phyloP scores from a whole-genome alignment of 2,888 invertebrate genomes.

The Rotaria socialis region DNA sequence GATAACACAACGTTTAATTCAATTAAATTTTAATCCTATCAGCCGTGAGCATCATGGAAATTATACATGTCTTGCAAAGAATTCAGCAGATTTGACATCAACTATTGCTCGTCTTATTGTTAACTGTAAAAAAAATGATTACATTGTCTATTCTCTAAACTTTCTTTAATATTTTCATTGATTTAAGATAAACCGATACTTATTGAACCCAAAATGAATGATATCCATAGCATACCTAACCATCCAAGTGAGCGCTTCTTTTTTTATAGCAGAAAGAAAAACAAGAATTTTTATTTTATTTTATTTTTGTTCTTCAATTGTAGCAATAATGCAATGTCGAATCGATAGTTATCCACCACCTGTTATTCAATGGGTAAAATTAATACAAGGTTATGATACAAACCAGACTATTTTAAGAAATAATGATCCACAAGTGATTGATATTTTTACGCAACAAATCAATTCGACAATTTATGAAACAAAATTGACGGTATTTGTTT shows the following conservation, averaged over 20 bases:
- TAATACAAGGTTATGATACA: not conserved
- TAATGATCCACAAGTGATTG: not conserved
- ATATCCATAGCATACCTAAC: not conserved
- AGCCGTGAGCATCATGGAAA: constrained; percentile 26
- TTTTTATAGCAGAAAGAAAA: no score
- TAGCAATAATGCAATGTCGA: not conserved
- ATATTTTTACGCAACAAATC: not conserved
- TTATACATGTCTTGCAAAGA: not conserved
- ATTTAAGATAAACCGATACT: not conserved
- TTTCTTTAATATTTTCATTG: not conserved
- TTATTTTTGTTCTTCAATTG: no score
- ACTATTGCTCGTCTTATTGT: not conserved
- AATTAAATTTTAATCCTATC: not conserved
- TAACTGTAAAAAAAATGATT: not conserved
- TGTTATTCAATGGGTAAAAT: constrained; percentile 1
- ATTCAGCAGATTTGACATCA: not conserved
- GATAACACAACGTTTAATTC: not conserved
- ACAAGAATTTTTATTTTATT: not conserved
- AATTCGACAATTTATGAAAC: not conserved
- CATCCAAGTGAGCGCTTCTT: not conserved
- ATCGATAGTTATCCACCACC: constrained; percentile 10
- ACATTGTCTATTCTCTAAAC: not conserved
- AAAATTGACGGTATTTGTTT: not conserved
- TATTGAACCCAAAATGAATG: not conserved
- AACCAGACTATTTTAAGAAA: not conserved